Base-by-base conservation (phyloP, 2,113 vertebrate genomes). In the Regulus satrapa region DNA sequence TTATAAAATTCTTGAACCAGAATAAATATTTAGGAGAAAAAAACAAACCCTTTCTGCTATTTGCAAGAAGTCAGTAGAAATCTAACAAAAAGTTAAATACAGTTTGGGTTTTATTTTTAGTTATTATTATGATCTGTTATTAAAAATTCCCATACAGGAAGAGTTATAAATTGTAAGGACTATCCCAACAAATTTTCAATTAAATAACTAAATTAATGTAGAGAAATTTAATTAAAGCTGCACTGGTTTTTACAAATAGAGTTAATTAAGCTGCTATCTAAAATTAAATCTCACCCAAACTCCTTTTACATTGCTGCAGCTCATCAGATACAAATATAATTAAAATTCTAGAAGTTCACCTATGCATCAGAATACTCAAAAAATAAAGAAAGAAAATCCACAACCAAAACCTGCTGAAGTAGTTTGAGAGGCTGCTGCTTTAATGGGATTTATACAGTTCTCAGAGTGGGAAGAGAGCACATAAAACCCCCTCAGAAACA, bases 201-300 rank as follows among this genome's bases (percentile, higher is more conserved):
- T 98, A 98, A 97, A 98, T 96, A 96, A 91, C 96, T 93, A 98
- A 98, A 98, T 98, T 97, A 98, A 97, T 85, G 85, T 92, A 97
- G 95, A 97, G 94, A 94, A 92, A 98, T 98, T 98, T 98, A 98
- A 98, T 98, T 98, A 98, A 98, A 98, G 92, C 88, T 97, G 75
- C 84, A 93, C 92, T 96, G 93, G 87, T 98, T 98, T 98, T 98
- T 97, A 92, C 96, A 98, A 98, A 97, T 98, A 91, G 95, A 91
- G 97, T 98, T 98, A 98, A 98, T 98, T 98, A 98, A 88, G 81
- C 76, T 84, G 51, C 95, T 98, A 98, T 98, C 98, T 98, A 97
- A 98, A 98, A 98, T 98, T 97, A 98, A 98, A 98, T 98, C 98
- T 97, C 86, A 97, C 58, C 86, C 92, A n/a, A 98, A 95, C 49